A percentile compares a stretch with the other conserved stretches of the same genome.
These are phyloP conservation scores for Octodon degus DNA, from an alignment of 2,113 vertebrate genomes.

Conservation along the genomic window DNA sequence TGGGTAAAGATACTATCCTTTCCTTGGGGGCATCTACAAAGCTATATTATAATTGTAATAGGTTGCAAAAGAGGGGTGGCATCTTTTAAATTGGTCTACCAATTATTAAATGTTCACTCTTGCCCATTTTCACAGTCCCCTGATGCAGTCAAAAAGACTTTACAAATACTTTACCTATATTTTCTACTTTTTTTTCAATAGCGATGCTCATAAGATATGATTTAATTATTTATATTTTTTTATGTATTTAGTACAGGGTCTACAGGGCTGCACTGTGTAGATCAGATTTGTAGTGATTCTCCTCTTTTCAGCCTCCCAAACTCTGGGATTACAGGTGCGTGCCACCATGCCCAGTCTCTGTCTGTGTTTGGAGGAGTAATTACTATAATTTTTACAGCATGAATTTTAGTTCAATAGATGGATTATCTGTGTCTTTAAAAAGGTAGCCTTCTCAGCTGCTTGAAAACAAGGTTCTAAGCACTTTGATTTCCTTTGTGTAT, in stretches of 20 bases:
- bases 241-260: no score
- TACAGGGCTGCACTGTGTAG: no score
- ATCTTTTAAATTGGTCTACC: neutral
- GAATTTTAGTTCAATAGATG: constrained; percentile 5
- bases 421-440: constrained; percentile 27
- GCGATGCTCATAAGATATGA: neutral
- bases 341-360: no score
- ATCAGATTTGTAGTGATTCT: no score
- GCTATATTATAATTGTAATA: neutral
- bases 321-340: no score
- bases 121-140: neutral
- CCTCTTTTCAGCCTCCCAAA: no score
- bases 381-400: neutral
- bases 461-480: constrained; percentile 49
- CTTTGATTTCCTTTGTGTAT: constrained; percentile 66
- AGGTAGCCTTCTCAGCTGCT: constrained; percentile 29
- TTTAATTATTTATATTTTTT: neutral
- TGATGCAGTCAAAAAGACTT: neutral
- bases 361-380: neutral
- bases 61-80: neutral
- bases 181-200: neutral
- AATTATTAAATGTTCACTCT: neutral
- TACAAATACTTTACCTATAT: neutral
- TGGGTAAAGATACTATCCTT: neutral
- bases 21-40: neutral